Evolutionary conservation across 2,797 vertebrate genomes (phyloP).

Genomic region (Lutjanus argentimaculatus): DNA sequence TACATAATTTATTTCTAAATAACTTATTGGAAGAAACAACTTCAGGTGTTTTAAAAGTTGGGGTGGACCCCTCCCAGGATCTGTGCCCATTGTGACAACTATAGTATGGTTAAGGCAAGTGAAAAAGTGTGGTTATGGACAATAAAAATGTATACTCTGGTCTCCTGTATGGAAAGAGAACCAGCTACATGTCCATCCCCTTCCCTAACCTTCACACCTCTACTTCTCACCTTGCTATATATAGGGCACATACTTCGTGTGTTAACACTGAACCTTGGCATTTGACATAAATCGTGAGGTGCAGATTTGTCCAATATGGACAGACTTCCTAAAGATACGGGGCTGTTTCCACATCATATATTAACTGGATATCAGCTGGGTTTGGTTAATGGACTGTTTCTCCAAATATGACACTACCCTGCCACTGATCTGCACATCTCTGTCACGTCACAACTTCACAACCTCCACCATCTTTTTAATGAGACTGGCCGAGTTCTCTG

Average conservation of each 20-base stretch:
- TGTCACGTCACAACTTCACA: slow-evolving; percentile 66
- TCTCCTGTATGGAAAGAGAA: neutral
- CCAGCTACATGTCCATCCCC: neutral
- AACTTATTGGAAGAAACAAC: too few relatives aligned
- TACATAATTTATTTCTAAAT: too few relatives aligned
- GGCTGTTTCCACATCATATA: slow-evolving; percentile 28
- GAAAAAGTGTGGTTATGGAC: neutral
- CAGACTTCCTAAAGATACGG: slow-evolving; percentile 11
- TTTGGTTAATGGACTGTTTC: slow-evolving; percentile 63
- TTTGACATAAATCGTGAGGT: neutral
- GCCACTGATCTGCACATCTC: slow-evolving; percentile 63
- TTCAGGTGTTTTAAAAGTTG: too few relatives aligned
- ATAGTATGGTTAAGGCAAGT: neutral
- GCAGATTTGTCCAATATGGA: neutral
- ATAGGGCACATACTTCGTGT: neutral
- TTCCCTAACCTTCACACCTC: neutral
- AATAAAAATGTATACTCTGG: neutral
- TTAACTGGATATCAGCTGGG: slow-evolving; percentile 46
- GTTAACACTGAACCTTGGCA: neutral
- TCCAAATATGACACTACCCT: slow-evolving; percentile 48
- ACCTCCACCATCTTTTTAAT: slow-evolving; percentile 65
- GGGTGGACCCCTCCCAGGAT: too few relatives aligned
- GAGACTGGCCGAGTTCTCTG: slow-evolving; percentile 65
- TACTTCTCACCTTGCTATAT: neutral
- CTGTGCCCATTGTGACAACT: neutral